Percentiles rank a stretch among this genome's conserved stretches.
These are phyloP conservation scores for Heterochromis multidens DNA, from an alignment of 2,113 vertebrate genomes.

Conservation along the genomic window DNA sequence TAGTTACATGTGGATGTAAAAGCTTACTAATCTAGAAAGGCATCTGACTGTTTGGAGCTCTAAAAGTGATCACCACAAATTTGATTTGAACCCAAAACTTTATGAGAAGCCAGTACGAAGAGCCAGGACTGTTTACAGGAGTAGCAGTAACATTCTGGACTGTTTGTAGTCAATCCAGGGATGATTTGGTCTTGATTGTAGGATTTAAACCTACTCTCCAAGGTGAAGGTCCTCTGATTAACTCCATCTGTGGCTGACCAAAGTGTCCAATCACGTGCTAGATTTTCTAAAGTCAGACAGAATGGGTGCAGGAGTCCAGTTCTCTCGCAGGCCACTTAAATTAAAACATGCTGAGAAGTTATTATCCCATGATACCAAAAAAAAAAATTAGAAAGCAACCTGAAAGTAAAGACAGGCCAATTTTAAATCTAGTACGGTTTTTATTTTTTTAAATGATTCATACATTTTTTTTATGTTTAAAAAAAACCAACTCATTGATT, in stretches of 20 bases:
- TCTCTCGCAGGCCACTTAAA: too few species aligned
- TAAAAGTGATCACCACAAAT: not conserved
- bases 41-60: not conserved
- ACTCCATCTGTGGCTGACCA: not conserved
- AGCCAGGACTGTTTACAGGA: not conserved
- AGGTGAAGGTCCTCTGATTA: not conserved
- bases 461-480: not conserved
- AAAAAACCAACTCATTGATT: rapidly evolving
- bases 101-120: not conserved
- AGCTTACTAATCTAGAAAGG: not conserved
- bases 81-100: not conserved
- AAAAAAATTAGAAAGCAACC: not conserved
- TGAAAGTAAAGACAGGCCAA: not conserved
- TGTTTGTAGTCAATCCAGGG: not conserved
- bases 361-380: not conserved
- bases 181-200: not conserved
- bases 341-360: too few species aligned
- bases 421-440: not conserved
- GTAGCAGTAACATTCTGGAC: not conserved
- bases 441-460: not conserved
- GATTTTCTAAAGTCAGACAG: too few species aligned
- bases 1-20: too few species aligned
- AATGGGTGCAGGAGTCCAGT: too few species aligned
- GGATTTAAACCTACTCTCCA: not conserved
- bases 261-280: too few species aligned